Base-by-base conservation (phyloP, 2,888 invertebrate genomes). In the Xanthia icteritia region DNA sequence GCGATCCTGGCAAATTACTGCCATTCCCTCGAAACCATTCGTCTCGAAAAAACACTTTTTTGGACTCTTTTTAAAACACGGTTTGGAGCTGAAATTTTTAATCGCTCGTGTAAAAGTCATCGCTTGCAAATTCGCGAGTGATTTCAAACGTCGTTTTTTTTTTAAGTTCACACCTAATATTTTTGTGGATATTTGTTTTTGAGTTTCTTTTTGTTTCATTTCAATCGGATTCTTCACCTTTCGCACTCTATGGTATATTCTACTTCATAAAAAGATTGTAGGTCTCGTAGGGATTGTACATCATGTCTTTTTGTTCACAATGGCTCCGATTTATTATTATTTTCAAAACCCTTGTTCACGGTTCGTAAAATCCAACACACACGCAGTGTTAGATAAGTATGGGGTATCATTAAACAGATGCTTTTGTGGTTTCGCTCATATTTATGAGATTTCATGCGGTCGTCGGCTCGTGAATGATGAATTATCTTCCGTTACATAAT, bases 381-480 rank as follows among this genome's bases (percentile, higher is more conserved):
- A 58, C 31, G 27, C 31, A 39, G 42, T 54, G 81, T 70, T 73
- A 68, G 72, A 31, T 31, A 31, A 31, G 68, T 58, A 65, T 65
- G 20, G 70, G 61, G 48, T 60, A 31, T 71, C 78, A 79, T 79
- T 83, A 76, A 58, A 71, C 67, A 72, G 56, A 79, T 70, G 76
- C 73, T 65, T 79, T 76, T 61, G 80, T 60, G 73, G 76, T 83
- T 64, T 63, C 48, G 61, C 58, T 66, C 63, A 68, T 86, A 79
- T 86, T 86, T 74, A 84, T 79, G 84, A 84, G 87, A 76, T 84
- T 79, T 72, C 65, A 73, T 72, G 73, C 72, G 73, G 71, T 72
- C 58, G 56, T 17, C 75, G 79, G 71, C 67, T 83, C 61, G 68
- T 64, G 71, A 84, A 86, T 80, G 73, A 80, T 86, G n/a, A 84